Percentiles rank a stretch among this genome's conserved stretches.
phyloP scores from a whole-genome alignment of 1,140 invertebrate species.

The Monomorium pharaonis region DNA sequence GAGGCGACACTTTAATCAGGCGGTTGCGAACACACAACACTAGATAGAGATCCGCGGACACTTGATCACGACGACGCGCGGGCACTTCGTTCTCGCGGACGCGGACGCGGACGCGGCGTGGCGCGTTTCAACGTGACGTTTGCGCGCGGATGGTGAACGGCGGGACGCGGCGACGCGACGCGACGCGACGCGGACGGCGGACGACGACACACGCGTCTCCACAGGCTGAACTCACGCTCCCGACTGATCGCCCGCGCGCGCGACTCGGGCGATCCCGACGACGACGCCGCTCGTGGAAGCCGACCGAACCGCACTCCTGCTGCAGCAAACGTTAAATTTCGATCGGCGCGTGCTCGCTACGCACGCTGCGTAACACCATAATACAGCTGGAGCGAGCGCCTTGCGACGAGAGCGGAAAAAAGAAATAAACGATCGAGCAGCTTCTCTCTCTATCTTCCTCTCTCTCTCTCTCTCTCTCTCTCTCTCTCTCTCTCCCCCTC shows the following conservation, averaged over 20 bases:
- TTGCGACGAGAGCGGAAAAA: neutral
- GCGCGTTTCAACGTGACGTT: conserved; percentile 57
- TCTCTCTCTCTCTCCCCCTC: neutral
- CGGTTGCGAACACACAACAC: conserved; percentile 47
- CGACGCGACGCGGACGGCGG: neutral
- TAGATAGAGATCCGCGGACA: conserved; percentile 43
- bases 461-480: neutral
- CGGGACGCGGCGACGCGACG: neutral
- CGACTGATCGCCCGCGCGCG: conserved; percentile 62
- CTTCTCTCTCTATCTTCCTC: neutral
- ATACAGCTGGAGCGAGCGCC: neutral
- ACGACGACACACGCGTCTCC: conserved; percentile 55
- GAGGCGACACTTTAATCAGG: conserved; percentile 50
- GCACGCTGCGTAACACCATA: neutral
- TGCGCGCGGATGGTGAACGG: conserved; percentile 2
- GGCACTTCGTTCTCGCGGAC: neutral
- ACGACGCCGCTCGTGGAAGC: conserved; percentile 60
- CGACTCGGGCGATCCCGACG: neutral
- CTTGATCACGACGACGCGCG: conserved; percentile 14
- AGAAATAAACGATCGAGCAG: neutral
- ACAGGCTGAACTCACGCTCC: conserved; percentile 71
- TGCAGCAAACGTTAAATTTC: conserved; percentile 58
- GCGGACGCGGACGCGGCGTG: neutral
- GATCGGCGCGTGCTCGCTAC: conserved; percentile 49
- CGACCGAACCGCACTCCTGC: conserved; percentile 42